These are phyloP conservation scores for Fistularia tabacaria DNA, from an alignment of 2,797 vertebrate species.

Conservation along the genomic window DNA sequence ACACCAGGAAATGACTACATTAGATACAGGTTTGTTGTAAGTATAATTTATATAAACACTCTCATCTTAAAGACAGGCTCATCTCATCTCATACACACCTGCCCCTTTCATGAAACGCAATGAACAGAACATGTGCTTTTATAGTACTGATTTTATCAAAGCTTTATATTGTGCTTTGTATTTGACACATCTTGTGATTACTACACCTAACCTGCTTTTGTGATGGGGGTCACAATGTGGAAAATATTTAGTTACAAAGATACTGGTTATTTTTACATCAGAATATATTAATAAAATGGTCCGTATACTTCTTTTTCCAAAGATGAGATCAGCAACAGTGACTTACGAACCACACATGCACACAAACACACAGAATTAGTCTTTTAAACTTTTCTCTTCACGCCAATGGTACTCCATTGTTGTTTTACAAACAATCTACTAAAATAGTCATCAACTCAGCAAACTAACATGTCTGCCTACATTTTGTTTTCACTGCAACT, in stretches of 20 bases:
- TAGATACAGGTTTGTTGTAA: not conserved
- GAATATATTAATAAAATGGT: slow-evolving; percentile 55
- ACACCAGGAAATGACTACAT: slow-evolving; percentile 13
- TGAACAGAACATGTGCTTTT: no score
- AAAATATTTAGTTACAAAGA: no score
- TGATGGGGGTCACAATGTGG: not conserved
- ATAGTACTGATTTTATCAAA: no score
- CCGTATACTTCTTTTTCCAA: slow-evolving; percentile 58
- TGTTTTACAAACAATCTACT: slow-evolving; percentile 11
- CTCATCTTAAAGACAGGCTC: no score
- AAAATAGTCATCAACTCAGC: no score
- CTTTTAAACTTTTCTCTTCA: slow-evolving; percentile 14
- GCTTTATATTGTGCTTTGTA: no score
- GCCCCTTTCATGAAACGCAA: no score
- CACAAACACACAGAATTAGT: slow-evolving; percentile 12
- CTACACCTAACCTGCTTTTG: not conserved
- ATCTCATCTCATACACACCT: no score
- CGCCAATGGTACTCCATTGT: slow-evolving; percentile 10
- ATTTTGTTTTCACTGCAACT: no score
- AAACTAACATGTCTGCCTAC: no score
- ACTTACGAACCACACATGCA: slow-evolving; percentile 13
- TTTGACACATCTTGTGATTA: not conserved
- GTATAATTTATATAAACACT: no score
- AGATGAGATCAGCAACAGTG: slow-evolving; percentile 46
- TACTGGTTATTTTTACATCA: slow-evolving; percentile 25